Conservation (phyloP, 2,797 vertebrate genomes). For the Halcyon badia region DNA sequence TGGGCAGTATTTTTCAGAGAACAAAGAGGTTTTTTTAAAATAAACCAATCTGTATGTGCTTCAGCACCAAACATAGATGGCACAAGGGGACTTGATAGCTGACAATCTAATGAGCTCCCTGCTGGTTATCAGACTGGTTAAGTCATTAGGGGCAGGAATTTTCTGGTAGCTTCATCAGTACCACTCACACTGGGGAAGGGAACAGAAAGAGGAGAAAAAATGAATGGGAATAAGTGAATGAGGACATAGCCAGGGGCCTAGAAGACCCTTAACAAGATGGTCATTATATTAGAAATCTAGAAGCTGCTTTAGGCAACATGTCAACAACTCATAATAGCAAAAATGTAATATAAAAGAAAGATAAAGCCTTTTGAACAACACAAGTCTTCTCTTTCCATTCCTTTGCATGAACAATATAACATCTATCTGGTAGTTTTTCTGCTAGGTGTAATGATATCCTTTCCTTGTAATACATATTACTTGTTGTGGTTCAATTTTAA, state of each 20-base stretch:
- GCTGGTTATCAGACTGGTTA: not conserved
- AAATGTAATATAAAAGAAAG: not conserved
- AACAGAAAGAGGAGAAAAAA: not conserved
- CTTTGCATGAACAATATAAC: not conserved
- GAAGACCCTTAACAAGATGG: not conserved
- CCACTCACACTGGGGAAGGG: not conserved
- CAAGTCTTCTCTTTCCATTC: not conserved
- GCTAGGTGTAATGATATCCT: not conserved
- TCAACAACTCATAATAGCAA: not conserved
- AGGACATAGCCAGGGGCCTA: not conserved
- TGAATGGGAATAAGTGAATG: not conserved
- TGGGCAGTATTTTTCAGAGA: not conserved
- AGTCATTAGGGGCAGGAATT: not conserved
- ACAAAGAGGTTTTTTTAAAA: not conserved
- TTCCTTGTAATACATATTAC: not conserved
- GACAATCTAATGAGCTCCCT: not conserved
- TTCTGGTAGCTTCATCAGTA: not conserved
- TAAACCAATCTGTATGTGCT: not conserved
- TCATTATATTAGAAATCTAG: constrained; percentile 10
- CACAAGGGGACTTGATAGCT: not conserved
- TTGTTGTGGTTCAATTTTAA: not conserved
- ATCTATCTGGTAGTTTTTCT: not conserved
- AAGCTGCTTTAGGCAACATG: not conserved
- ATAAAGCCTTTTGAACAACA: not conserved
- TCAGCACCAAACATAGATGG: not conserved